These are phyloP conservation scores for Amphipoea lucens DNA, from an alignment of 2,888 invertebrate genomes.

Conservation along the genomic window DNA sequence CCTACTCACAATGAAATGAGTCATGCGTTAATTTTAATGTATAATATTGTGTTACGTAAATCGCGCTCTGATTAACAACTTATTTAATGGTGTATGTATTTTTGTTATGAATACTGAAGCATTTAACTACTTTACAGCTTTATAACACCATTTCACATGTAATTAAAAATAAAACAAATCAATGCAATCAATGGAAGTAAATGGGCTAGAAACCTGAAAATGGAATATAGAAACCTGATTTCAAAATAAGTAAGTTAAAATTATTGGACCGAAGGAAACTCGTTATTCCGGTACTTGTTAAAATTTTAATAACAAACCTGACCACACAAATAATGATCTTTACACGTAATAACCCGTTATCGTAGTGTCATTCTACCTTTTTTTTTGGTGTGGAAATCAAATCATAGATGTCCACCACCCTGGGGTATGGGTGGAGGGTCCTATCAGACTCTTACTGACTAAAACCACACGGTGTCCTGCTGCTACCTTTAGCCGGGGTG, in stretches of 20 bases:
- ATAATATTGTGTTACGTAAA: slow-evolving; percentile 70
- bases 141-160: neutral
- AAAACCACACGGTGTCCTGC: no score
- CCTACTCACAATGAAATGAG: slow-evolving; percentile 61
- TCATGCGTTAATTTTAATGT: slow-evolving; percentile 57
- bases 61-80: slow-evolving; percentile 71
- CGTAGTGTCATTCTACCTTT: neutral
- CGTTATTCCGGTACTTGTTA: slow-evolving; percentile 20
- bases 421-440: no score
- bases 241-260: slow-evolving; percentile 36
- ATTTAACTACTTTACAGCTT: slow-evolving; percentile 4
- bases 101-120: slow-evolving; percentile 23
- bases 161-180: slow-evolving; percentile 18
- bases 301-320: slow-evolving; percentile 11
- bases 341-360: slow-evolving; percentile 10
- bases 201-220: slow-evolving; percentile 42
- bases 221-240: slow-evolving; percentile 30
- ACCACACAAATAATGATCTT: slow-evolving; percentile 14
- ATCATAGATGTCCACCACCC: no score
- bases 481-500: no score
- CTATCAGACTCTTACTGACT: no score
- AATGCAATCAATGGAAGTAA: slow-evolving; percentile 18
- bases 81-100: slow-evolving; percentile 33
- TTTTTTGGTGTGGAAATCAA: no score
- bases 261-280: slow-evolving; percentile 44